Base-by-base conservation (phyloP, 2,888 invertebrate species). In the Mythimna ferrago region DNA sequence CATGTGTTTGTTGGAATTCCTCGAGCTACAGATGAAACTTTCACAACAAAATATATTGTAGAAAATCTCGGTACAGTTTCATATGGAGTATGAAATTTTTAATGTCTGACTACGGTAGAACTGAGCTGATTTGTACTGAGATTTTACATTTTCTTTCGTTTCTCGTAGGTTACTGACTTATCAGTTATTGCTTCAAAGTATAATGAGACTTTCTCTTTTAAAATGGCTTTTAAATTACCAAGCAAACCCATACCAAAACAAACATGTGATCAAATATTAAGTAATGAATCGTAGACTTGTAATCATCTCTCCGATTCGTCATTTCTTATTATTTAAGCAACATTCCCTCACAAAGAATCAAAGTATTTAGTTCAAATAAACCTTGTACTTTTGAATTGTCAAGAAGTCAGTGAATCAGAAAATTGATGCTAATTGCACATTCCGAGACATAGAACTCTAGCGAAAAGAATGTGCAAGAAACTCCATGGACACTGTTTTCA, bases 1-100 rank as follows among this genome's bases (percentile, higher is more conserved):
- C 26, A 56, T 44, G 54, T 80, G 68, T 66, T 63, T 51, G 73
- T 41, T 65, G 21, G 63, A 65, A 81, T 81, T 79, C 74, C 64
- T 67, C 74, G 58, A 70, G 66, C 41, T 56, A 56, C 16, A n/a
- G 21, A 19, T 58, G 53, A 62, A 67, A 79, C 80, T 81, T 81
- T 82, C 82, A 82, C 82, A 70, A 74, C 51, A 71, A 78, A 78
- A 82, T 71, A 66, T 72, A 79, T 66, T 64, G 82, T 77, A 48
- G 57, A 76, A 66, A 80, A 66, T 66, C n/a, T 41, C 19, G 19
- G 44, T 41, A 48, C 48, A 48, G 16, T 65, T 11, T 65, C 26
- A 2, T 16, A 21, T 10, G 3, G 19, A 53, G 57, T 60, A 51
- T 56, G 21, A 67, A 63, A 58, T 26, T 53, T n/a, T 60, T 6